A percentile compares a stretch with the other conserved stretches of the same genome.
phyloP scores from a whole-genome alignment of 2,113 vertebrate genomes.

The Garra rufa region DNA sequence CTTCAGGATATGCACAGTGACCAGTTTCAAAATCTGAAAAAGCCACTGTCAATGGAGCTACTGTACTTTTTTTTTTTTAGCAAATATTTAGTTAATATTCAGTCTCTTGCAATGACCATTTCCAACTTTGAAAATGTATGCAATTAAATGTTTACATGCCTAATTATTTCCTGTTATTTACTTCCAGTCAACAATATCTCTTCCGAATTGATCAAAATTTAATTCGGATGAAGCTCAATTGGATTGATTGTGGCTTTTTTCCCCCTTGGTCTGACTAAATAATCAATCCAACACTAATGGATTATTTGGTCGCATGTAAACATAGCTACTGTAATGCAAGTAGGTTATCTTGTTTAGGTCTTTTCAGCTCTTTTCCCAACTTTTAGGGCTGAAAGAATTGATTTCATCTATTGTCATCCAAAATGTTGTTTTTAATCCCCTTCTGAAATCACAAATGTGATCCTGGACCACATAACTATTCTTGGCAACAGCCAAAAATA shows the following conservation, averaged over 20 bases:
- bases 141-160: neutral
- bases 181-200: neutral
- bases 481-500: no score
- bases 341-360: neutral
- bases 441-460: no score
- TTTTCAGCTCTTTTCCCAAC: neutral
- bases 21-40: neutral
- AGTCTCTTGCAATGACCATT: neutral
- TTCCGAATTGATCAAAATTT: neutral
- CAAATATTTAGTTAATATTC: neutral
- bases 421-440: no score
- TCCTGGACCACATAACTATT: no score
- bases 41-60: neutral
- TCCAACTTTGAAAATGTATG: neutral
- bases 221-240: neutral
- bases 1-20: neutral
- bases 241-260: no score
- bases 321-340: neutral
- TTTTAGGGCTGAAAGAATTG: neutral
- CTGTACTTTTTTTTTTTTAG: no score
- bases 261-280: no score
- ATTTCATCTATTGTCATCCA: neutral
- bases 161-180: neutral
- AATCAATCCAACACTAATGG: no score
- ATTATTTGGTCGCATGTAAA: neutral